Evolutionary conservation across 2,797 vertebrate species (phyloP).

Genomic region (Sebastes cheni): DNA sequence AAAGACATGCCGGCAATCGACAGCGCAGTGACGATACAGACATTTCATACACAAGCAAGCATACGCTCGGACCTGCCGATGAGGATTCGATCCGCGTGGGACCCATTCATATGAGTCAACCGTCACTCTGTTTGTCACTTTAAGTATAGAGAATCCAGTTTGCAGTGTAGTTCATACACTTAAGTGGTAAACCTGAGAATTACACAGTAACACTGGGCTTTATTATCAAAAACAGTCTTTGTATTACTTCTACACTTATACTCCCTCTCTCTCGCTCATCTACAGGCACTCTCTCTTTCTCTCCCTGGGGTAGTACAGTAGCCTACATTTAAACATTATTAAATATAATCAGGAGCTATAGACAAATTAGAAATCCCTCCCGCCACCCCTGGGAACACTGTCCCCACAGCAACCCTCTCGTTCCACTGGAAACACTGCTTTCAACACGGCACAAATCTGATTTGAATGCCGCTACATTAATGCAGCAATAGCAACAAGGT

Average conservation of each 20-base stretch:
- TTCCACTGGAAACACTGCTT: background rate
- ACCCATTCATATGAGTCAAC: background rate
- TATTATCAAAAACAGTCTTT: background rate
- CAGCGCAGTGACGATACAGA: too few relatives aligned
- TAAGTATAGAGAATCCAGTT: background rate
- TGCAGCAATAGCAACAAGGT: background rate
- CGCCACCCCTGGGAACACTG: background rate
- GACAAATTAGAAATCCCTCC: background rate
- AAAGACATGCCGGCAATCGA: background rate
- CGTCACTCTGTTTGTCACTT: background rate
- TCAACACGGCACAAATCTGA: background rate
- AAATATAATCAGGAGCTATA: background rate
- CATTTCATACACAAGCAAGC: fast-evolving
- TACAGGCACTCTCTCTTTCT: background rate
- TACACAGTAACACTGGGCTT: background rate
- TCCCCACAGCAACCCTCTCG: background rate
- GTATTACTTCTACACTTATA: background rate
- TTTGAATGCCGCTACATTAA: background rate
- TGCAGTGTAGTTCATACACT: background rate
- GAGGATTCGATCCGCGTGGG: background rate
- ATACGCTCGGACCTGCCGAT: too few relatives aligned
- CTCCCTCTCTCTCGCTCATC: background rate
- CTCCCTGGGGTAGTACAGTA: background rate
- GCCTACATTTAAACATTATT: background rate
- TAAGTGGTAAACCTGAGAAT: background rate